These are phyloP conservation scores for Urocynchramus pylzowi DNA, from an alignment of 2,113 vertebrate species.

Conservation along the genomic window DNA sequence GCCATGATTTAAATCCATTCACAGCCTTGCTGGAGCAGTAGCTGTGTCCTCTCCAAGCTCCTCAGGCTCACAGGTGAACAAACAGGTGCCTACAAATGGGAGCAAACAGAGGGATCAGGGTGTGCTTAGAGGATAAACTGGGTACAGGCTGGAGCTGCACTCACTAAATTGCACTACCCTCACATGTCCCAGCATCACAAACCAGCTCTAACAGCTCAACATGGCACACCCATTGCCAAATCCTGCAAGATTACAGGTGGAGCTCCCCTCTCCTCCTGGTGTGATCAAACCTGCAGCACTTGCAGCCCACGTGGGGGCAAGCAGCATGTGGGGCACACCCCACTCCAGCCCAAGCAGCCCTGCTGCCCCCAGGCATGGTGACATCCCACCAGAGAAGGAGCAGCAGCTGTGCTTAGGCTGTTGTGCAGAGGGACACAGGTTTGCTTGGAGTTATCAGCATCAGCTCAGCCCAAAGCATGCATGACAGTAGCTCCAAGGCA, in stretches of 20 bases:
- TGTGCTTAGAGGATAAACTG: background rate
- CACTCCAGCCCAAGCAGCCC: background rate
- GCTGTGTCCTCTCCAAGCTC: conserved; percentile 23
- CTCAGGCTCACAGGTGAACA: conserved; percentile 28
- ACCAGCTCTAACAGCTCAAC: background rate
- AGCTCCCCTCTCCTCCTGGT: background rate
- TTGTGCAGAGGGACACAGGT: background rate
- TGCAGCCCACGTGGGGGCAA: background rate
- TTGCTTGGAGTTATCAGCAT: background rate
- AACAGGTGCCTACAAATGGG: conserved; percentile 37
- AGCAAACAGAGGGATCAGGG: background rate
- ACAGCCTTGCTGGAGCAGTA: conserved; percentile 59
- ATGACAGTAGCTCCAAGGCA: background rate
- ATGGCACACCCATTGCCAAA: background rate
- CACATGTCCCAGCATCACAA: background rate
- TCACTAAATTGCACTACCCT: background rate
- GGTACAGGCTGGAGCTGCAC: background rate
- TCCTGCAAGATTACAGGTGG: background rate
- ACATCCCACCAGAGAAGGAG: background rate
- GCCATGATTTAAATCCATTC: conserved; percentile 47
- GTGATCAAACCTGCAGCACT: background rate
- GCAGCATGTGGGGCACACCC: rapidly evolving
- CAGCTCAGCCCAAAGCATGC: background rate
- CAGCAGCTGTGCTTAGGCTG: background rate
- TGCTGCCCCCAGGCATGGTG: rapidly evolving